Evolutionary conservation across 1,140 invertebrate genomes (phyloP), one percentile per base, ranked within the genome.

Genomic region (Drosophila micromelanica): DNA sequence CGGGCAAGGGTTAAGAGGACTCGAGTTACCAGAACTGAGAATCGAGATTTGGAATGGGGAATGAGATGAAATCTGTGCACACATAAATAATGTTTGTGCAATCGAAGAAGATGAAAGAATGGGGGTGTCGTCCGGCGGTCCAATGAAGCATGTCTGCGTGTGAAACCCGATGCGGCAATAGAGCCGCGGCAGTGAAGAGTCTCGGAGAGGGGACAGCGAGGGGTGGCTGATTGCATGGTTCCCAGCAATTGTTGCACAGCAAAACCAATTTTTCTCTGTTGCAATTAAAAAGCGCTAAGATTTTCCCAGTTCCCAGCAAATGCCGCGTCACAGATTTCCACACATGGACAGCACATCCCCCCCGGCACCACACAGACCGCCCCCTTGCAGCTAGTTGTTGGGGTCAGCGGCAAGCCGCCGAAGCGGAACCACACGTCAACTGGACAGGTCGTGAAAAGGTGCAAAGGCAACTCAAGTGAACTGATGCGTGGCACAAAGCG

Each of bases 401-500:
- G 57, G 55, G 73, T 60, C 59, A 73, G 64, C 75, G 67, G 67
- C 70, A 48, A 77, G 45, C 70, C 68, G 71, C 15, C 82, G 68
- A 75, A 82, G 82, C 82, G 82, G 82, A 87, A 87, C 82, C 82
- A 89, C 82, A 87, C 84, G 79, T 87, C 84, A 87, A 75, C 82
- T 70, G 82, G 81, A 71, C 65, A 77, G 76, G 73, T 77, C 56
- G 51, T 46, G 54, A 23, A 61, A 59, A 70, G 76, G 75, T 79
- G 80, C 74, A 69, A 67, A 65, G 62, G 52, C 56, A 30, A 49
- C 45, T 40, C 48, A 38, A 45, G 82, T 76, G 76, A 76, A 82
- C 82, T 89, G 82, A 82, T 87, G 84, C 84, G 68, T 87, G 78
- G 59, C 84, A 79, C 63, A 84, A 72, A 86, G 61, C 61, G 62